A percentile compares a stretch with the other conserved stretches of the same genome.
Evolutionary conservation across 2,888 invertebrate genomes (phyloP).

Genomic region (Gastracanthus pulcherrimus): DNA sequence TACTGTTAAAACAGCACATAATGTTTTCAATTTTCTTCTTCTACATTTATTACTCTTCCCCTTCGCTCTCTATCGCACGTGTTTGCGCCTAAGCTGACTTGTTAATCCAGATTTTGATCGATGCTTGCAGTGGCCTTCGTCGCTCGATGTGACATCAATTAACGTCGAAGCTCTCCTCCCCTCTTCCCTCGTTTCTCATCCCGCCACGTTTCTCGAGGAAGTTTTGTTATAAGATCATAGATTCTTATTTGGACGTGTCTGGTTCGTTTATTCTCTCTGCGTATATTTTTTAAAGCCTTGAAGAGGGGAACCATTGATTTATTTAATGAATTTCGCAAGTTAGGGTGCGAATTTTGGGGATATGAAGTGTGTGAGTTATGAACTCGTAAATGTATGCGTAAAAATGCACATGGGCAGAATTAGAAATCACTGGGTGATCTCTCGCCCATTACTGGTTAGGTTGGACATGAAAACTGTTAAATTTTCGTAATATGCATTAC

Average conservation of each 20-base stretch:
- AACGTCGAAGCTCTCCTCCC: background rate
- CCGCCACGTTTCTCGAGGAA: background rate
- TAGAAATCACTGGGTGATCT: too few relatives aligned
- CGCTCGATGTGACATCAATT: slow-evolving; percentile 21
- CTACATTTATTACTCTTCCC: too few relatives aligned
- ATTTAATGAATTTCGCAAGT: background rate
- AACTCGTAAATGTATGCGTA: background rate
- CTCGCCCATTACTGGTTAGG: too few relatives aligned
- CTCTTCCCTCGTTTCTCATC: background rate
- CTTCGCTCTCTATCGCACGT: too few relatives aligned
- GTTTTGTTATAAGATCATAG: background rate
- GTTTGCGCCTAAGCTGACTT: background rate
- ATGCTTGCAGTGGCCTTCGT: too few relatives aligned
- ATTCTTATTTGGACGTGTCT: background rate
- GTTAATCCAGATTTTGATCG: slow-evolving; percentile 15
- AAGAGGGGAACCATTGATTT: background rate
- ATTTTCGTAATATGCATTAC: too few relatives aligned
- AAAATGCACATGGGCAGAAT: background rate
- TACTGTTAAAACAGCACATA: too few relatives aligned
- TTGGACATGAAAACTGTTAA: too few relatives aligned
- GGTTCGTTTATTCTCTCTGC: background rate
- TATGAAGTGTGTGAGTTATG: background rate
- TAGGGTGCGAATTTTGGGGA: too few relatives aligned
- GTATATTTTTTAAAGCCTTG: background rate
- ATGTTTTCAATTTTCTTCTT: too few relatives aligned